These are phyloP conservation scores for Polypterus bichir DNA, from an alignment of 2,113 vertebrate genomes.

Conservation along the genomic window DNA sequence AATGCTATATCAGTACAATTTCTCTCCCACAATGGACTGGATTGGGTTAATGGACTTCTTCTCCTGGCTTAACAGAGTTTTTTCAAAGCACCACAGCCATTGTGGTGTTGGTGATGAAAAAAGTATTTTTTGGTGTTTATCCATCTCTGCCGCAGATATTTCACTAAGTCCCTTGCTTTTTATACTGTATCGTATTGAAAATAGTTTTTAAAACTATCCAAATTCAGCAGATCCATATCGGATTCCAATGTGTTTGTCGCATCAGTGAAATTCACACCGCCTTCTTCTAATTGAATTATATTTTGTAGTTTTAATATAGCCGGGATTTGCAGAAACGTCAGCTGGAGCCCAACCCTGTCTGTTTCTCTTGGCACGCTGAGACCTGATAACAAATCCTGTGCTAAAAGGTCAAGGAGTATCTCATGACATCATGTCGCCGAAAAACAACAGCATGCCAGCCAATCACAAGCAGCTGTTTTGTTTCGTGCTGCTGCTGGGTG, in stretches of 20 bases:
- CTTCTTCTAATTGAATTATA: slow-evolving; percentile 53
- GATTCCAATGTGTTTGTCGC: slow-evolving; percentile 38
- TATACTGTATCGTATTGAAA: slow-evolving; percentile 5
- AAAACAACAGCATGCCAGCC: slow-evolving; percentile 22
- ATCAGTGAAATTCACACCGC: slow-evolving; percentile 40
- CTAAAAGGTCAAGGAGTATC: slow-evolving; percentile 38
- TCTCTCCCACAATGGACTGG: too few species aligned
- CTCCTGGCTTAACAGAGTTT: too few species aligned
- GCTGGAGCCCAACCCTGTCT: slow-evolving; percentile 15
- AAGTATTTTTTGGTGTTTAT: too few species aligned
- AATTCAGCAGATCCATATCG: slow-evolving; percentile 34
- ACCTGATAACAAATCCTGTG: slow-evolving; percentile 36
- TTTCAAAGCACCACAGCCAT: too few species aligned
- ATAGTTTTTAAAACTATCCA: slow-evolving; percentile 37
- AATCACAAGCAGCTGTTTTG: slow-evolving; percentile 18
- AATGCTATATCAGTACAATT: too few species aligned
- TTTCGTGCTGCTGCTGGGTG: background rate
- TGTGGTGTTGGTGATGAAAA: too few species aligned
- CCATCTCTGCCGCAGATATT: too few species aligned
- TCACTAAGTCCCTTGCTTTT: too few species aligned
- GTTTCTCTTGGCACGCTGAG: slow-evolving; percentile 23
- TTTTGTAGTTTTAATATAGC: slow-evolving; percentile 21
- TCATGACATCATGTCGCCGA: slow-evolving; percentile 36
- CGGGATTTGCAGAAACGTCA: background rate
- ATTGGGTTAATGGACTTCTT: too few species aligned